These are phyloP conservation scores for Genyomyrus donnyi DNA, from an alignment of 2,113 vertebrate genomes.

Conservation along the genomic window DNA sequence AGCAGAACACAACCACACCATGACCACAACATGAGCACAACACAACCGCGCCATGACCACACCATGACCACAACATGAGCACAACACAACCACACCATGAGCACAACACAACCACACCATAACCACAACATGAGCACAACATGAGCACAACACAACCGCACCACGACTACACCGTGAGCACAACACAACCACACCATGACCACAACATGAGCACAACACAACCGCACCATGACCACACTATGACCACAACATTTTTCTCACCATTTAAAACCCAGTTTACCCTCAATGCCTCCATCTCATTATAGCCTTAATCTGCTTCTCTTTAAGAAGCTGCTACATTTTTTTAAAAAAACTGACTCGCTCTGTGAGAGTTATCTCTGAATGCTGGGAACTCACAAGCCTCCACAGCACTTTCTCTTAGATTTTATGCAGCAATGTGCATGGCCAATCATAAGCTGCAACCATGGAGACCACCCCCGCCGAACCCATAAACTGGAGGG, in stretches of 20 bases:
- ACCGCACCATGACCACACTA: neutral
- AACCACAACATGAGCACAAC: neutral
- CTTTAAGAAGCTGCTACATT: neutral
- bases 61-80: neutral
- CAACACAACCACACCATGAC: neutral
- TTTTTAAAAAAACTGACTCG: neutral
- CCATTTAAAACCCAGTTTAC: neutral
- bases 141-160: neutral
- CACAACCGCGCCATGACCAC: neutral
- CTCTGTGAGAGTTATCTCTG: neutral
- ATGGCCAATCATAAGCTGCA: neutral
- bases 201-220: neutral
- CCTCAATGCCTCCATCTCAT: neutral
- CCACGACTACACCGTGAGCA: neutral
- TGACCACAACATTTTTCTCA: neutral
- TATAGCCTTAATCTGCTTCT: neutral
- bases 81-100: neutral
- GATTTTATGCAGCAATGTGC: neutral
- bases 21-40: neutral
- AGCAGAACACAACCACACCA: too few relatives aligned
- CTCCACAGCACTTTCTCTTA: neutral
- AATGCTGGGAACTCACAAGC: neutral
- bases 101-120: neutral
- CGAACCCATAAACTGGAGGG: neutral
- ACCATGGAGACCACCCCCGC: neutral